phyloP scores from a whole-genome alignment of 2,888 invertebrate species.

The Dyspetes luteomarginatus region DNA sequence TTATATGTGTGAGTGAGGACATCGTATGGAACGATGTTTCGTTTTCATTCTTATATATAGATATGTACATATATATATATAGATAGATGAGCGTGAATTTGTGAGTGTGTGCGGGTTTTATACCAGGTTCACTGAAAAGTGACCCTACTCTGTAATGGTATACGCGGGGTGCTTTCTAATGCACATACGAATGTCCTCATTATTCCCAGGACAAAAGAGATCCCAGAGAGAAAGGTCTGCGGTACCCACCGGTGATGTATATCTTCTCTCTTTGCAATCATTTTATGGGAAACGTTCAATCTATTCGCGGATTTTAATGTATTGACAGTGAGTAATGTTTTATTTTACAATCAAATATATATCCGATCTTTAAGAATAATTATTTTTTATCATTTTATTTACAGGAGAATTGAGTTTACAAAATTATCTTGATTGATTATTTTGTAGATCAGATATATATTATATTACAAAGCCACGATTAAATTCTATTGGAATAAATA shows the following conservation, averaged over 20 bases:
- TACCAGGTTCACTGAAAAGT: constrained; percentile 39
- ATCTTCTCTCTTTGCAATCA: constrained; percentile 11
- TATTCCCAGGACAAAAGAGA: constrained; percentile 47
- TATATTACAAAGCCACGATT: no score
- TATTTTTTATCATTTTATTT: no score
- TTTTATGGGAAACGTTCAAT: constrained; percentile 44
- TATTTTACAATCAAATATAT: background rate
- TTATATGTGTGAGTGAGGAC: constrained; percentile 8
- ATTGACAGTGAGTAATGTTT: background rate
- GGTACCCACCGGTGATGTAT: background rate
- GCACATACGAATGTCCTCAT: constrained; percentile 55
- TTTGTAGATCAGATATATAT: no score
- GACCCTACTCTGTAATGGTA: constrained; percentile 30
- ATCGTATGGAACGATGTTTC: background rate
- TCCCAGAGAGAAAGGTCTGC: constrained; percentile 32
- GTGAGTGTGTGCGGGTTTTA: no score
- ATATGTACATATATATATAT: background rate
- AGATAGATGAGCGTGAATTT: no score
- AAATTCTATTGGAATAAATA: no score
- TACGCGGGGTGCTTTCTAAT: constrained; percentile 42
- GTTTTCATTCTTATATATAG: background rate
- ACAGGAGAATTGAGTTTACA: no score
- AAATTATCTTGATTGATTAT: no score
- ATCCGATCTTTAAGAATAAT: no score
- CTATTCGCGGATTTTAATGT: constrained; percentile 28